Evolutionary conservation across 2,888 invertebrate genomes (phyloP).

Genomic region (Zootermopsis nevadensis): DNA sequence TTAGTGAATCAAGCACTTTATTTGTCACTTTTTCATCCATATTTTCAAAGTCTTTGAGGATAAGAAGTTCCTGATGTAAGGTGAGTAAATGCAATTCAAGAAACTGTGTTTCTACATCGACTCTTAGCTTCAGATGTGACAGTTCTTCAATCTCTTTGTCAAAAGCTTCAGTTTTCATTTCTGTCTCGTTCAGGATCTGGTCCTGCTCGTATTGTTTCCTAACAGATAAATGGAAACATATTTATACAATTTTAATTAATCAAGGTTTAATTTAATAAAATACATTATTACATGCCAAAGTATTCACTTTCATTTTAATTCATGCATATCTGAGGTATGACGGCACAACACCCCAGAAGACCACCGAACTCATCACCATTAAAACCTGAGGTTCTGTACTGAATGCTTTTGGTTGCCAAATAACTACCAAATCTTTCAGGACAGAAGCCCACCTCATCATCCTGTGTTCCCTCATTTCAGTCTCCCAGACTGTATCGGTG

Average conservation of each 20-base stretch:
- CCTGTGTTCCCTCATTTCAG: background rate
- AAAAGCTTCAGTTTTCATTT: constrained; percentile 71
- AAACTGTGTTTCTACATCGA: constrained; percentile 70
- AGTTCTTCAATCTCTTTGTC: constrained; percentile 72
- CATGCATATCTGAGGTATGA: too few relatives aligned
- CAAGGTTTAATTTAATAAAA: background rate
- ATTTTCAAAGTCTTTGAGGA: constrained; percentile 78
- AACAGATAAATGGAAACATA: background rate
- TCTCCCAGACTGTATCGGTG: constrained; percentile 67
- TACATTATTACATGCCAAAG: background rate
- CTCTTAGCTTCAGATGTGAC: constrained; percentile 68
- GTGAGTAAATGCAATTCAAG: constrained; percentile 74
- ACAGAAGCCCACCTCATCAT: background rate
- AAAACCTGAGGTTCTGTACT: too few relatives aligned
- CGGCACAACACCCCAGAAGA: too few relatives aligned
- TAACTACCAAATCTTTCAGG: background rate
- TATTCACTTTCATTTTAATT: too few relatives aligned
- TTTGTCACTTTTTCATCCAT: constrained; percentile 74
- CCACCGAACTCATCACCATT: too few relatives aligned
- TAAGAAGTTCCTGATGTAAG: constrained; percentile 78
- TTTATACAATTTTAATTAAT: background rate
- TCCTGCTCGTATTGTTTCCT: constrained; percentile 67
- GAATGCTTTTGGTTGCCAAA: too few relatives aligned
- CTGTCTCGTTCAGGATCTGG: constrained; percentile 70
- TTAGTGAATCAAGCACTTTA: constrained; percentile 64